Conservation (phyloP, 2,113 vertebrate genomes). For the Regulus satrapa region DNA sequence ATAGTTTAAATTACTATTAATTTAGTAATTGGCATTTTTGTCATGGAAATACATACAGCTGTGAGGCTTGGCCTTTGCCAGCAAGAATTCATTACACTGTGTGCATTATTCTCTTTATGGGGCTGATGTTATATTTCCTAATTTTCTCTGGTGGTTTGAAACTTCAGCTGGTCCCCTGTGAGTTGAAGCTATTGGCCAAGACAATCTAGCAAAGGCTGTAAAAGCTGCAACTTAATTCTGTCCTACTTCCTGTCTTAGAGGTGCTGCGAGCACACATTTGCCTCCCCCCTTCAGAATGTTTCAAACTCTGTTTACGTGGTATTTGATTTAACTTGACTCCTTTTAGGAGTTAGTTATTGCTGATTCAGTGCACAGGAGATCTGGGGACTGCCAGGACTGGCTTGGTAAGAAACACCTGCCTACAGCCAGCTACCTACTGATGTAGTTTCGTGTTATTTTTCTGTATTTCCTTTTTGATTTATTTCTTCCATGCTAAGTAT, state of each 20-base stretch:
- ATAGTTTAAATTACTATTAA: not conserved
- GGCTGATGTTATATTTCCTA: not conserved
- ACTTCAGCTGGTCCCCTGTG: not conserved
- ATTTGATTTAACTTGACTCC: not conserved
- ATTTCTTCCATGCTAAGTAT: not conserved
- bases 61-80: not conserved
- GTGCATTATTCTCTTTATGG: not conserved
- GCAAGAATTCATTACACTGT: not conserved
- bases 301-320: not conserved
- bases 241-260: not conserved
- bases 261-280: not conserved
- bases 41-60: not conserved
- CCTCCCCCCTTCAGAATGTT: not conserved
- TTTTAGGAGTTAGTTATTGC: not conserved
- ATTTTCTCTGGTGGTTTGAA: not conserved
- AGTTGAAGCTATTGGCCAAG: not conserved
- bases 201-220: not conserved
- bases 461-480: not conserved
- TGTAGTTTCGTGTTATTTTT: not conserved
- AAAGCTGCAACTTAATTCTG: not conserved
- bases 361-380: not conserved
- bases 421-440: not conserved
- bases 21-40: not conserved
- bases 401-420: not conserved
- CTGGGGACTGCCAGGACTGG: not conserved